Conservation (phyloP, 2,113 vertebrate genomes). For the Ctenomys sociabilis region DNA sequence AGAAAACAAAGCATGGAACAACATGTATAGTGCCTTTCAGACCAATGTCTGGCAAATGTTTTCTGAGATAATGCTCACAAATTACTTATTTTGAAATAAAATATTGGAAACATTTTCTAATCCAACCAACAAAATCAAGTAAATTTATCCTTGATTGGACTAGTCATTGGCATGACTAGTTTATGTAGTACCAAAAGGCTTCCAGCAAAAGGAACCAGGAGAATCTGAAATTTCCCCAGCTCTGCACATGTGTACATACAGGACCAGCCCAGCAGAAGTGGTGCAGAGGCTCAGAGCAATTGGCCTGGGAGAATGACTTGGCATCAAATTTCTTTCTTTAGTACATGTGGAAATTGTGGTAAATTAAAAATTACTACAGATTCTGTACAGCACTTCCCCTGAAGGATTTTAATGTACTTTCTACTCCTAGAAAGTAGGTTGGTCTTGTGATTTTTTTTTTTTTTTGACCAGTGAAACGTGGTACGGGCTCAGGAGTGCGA, state of each 20-base stretch:
- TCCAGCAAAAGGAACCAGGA: not conserved
- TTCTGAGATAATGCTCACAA: not conserved
- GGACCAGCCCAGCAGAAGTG: not conserved
- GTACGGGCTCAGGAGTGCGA: not conserved
- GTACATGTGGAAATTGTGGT: not conserved
- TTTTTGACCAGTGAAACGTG: not conserved
- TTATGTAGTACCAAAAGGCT: not conserved
- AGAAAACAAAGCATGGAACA: not conserved
- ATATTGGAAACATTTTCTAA: slow-evolving; percentile 10
- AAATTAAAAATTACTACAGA: not conserved
- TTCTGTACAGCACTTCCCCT: not conserved
- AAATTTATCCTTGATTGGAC: not conserved
- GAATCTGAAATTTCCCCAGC: not conserved
- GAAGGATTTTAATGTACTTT: not conserved
- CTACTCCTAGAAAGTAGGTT: not conserved
- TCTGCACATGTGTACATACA: not conserved
- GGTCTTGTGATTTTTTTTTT: not conserved
- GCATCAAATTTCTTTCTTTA: not conserved
- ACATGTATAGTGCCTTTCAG: not conserved
- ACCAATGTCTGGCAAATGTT: not conserved
- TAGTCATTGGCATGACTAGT: not conserved
- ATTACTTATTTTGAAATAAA: slow-evolving; percentile 52
- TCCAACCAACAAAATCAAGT: not conserved
- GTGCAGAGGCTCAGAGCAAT: not conserved
- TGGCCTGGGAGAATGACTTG: not conserved